A percentile compares a stretch with the other conserved stretches of the same genome.
Evolutionary conservation across 2,113 vertebrate species (phyloP).

Genomic region (mouse (Mus musculus)): DNA sequence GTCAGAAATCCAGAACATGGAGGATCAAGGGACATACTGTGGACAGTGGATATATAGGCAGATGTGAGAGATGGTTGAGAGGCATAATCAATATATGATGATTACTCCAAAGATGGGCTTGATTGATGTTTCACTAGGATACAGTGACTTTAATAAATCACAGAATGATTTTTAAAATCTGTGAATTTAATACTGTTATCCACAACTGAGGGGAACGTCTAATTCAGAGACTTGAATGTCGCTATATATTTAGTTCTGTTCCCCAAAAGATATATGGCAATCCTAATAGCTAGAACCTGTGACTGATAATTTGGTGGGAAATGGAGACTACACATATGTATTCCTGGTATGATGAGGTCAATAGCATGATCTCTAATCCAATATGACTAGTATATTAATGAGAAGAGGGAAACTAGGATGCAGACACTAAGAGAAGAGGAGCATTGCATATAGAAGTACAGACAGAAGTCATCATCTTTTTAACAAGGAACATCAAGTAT

Average conservation of each 20-base stretch:
- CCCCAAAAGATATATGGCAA: neutral
- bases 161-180: slow-evolving; percentile 32
- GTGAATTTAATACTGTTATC: neutral
- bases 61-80: neutral
- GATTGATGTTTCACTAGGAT: slow-evolving; percentile 9
- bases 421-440: neutral
- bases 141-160: neutral
- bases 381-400: neutral
- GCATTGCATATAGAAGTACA: neutral
- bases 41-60: slow-evolving; percentile 36
- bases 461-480: neutral
- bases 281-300: neutral
- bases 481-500: neutral
- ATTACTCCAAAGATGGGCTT: slow-evolving; percentile 54
- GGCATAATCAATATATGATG: slow-evolving; percentile 47
- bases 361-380: neutral
- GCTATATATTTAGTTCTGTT: neutral
- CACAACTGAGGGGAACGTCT: neutral
- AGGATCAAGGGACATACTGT: neutral
- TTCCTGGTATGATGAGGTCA: neutral
- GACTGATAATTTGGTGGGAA: neutral
- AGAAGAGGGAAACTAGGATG: neutral
- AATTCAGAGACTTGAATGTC: neutral
- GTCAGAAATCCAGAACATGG: slow-evolving; percentile 14
- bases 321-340: neutral